Base-by-base conservation (phyloP, 2,888 invertebrate genomes). In the Drosophila picticornis region DNA sequence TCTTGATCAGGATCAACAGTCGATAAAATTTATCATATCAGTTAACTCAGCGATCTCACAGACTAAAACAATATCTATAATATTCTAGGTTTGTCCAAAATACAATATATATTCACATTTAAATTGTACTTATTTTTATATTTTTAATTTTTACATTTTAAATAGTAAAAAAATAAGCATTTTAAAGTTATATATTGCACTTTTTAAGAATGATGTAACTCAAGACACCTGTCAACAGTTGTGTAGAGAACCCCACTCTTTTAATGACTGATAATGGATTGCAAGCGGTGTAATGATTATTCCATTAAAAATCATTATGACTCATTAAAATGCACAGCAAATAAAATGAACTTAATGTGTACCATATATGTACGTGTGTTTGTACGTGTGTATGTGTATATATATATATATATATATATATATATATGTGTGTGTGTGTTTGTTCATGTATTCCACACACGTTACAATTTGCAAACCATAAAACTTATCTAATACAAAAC, bases 281-380 rank as follows among this genome's bases (percentile, higher is more conserved):
- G 53, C 27, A 27, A 36, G 40, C 50, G 59, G 6, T 40, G 36
- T 16, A 29, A 19, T 29, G 50, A 51, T 59, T 46, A 51, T 52
- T 61, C 43, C 40, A 55, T 55, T 55, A 40, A 55, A 52, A 73
- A 52, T 59, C 43, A 57, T 55, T 66, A 22, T 74, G 73, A 73
- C 19, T 74, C 69, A 74, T 40, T 63, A 32, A 52, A 53, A 29
- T 31, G 25, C 51, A 13, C 51, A 48, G 27, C 38, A 51, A 43
- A 46, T 43, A 73, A 73, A 66, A n/a, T 36, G 2, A 38, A 52
- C 31, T 38, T 19, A 34, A 51, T 36, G 31, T 36, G 52, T 31
- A 53, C 46, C 46, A 27, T 50, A 19, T 27, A 27, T 50, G 25
- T 19, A 19, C 27, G 27, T 27, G 19, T n/a, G n/a, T 32, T n/a